These are phyloP conservation scores for Plebejus melissa DNA, from an alignment of 2,888 invertebrate genomes.

Conservation along the genomic window DNA sequence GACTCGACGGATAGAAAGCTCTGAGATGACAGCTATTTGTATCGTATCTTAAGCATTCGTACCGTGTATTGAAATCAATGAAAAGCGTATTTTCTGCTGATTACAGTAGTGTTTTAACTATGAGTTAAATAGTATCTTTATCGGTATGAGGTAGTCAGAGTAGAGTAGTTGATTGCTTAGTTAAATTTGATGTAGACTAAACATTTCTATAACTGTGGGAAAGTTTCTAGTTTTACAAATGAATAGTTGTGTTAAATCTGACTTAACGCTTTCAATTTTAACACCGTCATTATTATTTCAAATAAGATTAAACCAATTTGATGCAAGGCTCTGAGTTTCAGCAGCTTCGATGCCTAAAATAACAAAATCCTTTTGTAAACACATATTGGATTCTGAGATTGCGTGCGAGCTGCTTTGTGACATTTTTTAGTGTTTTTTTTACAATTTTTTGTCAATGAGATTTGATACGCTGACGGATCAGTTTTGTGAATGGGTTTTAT, in stretches of 20 bases:
- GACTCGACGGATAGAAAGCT: conserved; percentile 35
- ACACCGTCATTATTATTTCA: conserved; percentile 19
- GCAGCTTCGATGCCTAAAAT: conserved; percentile 62
- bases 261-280: conserved; percentile 22
- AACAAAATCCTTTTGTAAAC: conserved; percentile 58
- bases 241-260: background rate
- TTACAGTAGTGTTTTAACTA: too few species aligned
- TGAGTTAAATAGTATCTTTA: too few species aligned
- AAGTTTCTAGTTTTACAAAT: background rate
- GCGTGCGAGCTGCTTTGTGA: conserved; percentile 63
- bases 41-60: background rate
- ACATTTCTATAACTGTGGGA: background rate
- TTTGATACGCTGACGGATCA: conserved; percentile 72
- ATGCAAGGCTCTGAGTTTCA: conserved; percentile 39
- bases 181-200: too few species aligned
- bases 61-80: background rate
- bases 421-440: conserved; percentile 45
- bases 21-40: conserved; percentile 30
- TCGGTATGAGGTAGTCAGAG: too few species aligned
- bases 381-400: conserved; percentile 70
- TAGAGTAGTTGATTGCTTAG: too few species aligned
- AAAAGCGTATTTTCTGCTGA: too few species aligned
- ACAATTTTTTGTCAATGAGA: conserved; percentile 48
- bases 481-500: conserved; percentile 57
- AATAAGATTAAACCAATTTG: conserved; percentile 27